Percentiles rank a stretch among this genome's conserved stretches.
Conservation (phyloP, 2,888 invertebrate genomes). For the Aspidiotus rigidus region DNA sequence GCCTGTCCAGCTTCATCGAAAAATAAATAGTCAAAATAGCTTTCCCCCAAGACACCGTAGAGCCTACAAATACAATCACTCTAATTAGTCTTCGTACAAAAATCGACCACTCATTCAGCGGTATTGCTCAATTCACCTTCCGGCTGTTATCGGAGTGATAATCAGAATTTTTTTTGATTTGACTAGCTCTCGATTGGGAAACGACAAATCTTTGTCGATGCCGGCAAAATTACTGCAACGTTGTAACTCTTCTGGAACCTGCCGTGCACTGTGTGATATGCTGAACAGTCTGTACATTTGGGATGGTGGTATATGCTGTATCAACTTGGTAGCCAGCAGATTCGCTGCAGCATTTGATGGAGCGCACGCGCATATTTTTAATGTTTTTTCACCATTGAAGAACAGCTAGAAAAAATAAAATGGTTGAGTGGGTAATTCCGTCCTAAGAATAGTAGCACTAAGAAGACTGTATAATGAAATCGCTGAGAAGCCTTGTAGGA, state of each 20-base stretch:
- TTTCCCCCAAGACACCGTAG: background rate
- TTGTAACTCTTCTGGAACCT: slow-evolving; percentile 16
- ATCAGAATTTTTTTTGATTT: slow-evolving; percentile 53
- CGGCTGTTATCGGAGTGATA: slow-evolving; percentile 54
- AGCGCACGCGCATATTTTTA: slow-evolving; percentile 51
- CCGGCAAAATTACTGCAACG: slow-evolving; percentile 41
- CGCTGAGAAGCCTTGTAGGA: too few species aligned
- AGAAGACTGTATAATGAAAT: too few species aligned
- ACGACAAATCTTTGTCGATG: slow-evolving; percentile 40
- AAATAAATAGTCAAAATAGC: slow-evolving; percentile 56
- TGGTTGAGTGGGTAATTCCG: too few species aligned
- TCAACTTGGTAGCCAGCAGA: slow-evolving; percentile 50
- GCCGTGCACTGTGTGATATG: slow-evolving; percentile 38
- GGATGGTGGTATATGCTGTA: slow-evolving; percentile 41
- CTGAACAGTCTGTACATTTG: slow-evolving; percentile 45
- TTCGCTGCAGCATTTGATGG: slow-evolving; percentile 66
- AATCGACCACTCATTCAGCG: background rate
- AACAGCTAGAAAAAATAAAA: slow-evolving; percentile 1
- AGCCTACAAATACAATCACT: background rate
- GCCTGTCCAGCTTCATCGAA: slow-evolving; percentile 71
- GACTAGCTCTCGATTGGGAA: slow-evolving; percentile 45
- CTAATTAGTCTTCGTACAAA: background rate
- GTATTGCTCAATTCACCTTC: slow-evolving; percentile 41
- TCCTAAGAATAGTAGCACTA: too few species aligned
- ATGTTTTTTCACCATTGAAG: background rate